Percentiles rank a stretch among this genome's conserved stretches.
Evolutionary conservation across 2,797 vertebrate species (phyloP).

Genomic region (Schizopygopsis pylzovi): DNA sequence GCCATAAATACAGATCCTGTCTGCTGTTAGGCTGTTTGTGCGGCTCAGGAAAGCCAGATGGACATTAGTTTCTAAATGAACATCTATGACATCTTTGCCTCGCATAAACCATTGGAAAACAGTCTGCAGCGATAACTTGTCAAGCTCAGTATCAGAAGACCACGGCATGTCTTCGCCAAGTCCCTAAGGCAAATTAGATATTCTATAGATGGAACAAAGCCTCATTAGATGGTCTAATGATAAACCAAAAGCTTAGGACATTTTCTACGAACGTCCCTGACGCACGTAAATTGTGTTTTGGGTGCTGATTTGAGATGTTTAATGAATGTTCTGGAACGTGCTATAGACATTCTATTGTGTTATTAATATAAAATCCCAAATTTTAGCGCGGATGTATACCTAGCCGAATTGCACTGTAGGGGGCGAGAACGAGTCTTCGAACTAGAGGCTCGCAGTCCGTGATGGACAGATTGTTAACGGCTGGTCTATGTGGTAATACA

Average conservation of each 20-base stretch:
- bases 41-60: constrained; percentile 35
- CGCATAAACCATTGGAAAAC: constrained; percentile 37
- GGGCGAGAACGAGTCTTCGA: too few relatives aligned
- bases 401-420: too few relatives aligned
- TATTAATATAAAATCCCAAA: too few relatives aligned
- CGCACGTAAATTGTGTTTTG: background rate
- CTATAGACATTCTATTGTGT: background rate
- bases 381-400: too few relatives aligned
- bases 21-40: constrained; percentile 44
- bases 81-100: constrained; percentile 31
- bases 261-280: background rate
- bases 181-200: background rate
- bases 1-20: constrained; percentile 46
- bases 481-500: too few relatives aligned
- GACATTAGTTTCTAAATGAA: constrained; percentile 34
- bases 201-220: background rate
- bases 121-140: background rate
- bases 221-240: background rate
- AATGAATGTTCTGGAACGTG: background rate
- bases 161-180: background rate
- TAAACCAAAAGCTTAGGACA: constrained; percentile 11
- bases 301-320: background rate
- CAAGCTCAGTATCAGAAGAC: background rate
- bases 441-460: too few relatives aligned
- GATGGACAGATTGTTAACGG: too few relatives aligned